phyloP scores from a whole-genome alignment of 2,113 vertebrate species.

The Todiramphus saurophagus region DNA sequence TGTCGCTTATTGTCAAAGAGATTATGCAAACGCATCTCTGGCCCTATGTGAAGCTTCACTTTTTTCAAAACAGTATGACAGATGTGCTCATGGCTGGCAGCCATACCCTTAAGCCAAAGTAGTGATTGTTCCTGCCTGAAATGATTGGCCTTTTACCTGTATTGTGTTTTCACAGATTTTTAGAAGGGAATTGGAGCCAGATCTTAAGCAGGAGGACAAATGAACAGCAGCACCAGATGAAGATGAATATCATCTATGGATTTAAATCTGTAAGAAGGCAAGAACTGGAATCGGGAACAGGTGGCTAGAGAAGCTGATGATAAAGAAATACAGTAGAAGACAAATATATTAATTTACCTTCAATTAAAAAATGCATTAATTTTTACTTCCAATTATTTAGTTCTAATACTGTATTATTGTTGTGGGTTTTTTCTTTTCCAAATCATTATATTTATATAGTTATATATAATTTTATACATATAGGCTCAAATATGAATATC shows the following conservation, averaged over 20 bases:
- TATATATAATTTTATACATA: neutral
- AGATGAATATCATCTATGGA: neutral
- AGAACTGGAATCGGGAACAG: neutral
- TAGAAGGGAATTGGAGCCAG: neutral
- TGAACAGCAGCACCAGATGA: neutral
- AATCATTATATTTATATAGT: neutral
- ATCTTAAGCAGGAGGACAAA: neutral
- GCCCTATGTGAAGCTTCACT: neutral
- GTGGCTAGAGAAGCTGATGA: neutral
- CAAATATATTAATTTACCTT: neutral
- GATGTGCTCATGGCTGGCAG: conserved; percentile 9
- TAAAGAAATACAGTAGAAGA: neutral
- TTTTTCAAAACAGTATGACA: conserved; percentile 40
- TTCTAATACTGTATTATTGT: neutral
- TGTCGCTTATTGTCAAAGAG: conserved; percentile 32
- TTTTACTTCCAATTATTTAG: neutral
- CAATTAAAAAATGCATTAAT: accelerated
- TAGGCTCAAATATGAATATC: neutral
- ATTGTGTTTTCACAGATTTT: neutral
- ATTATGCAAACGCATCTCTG: conserved; percentile 38
- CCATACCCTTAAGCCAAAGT: conserved; percentile 22
- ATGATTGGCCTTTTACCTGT: conserved; percentile 21
- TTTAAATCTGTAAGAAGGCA: neutral
- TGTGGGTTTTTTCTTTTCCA: neutral
- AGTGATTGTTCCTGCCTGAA: neutral